Conservation (phyloP, 2,888 invertebrate genomes). For the Plagodis pulveraria region DNA sequence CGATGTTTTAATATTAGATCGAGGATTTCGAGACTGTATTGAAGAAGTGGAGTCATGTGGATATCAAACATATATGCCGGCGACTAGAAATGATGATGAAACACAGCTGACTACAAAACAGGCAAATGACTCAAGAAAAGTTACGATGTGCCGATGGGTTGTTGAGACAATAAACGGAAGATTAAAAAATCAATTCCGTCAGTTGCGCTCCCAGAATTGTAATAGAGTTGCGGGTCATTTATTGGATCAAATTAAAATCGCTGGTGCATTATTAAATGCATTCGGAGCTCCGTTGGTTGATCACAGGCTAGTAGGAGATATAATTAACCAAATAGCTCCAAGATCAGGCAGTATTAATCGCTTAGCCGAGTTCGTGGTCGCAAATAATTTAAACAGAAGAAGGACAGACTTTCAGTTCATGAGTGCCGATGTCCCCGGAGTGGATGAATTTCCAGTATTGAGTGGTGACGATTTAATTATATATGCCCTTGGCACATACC, state of each 20-base stretch:
- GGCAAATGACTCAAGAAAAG: neutral
- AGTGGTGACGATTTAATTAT: neutral
- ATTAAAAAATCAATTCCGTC: neutral
- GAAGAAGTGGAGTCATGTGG: neutral
- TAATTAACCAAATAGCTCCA: neutral
- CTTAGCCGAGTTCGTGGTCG: neutral
- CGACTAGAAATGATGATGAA: neutral
- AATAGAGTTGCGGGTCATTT: neutral
- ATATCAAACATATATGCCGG: neutral
- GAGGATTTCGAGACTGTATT: neutral
- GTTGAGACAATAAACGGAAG: neutral
- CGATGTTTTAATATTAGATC: neutral
- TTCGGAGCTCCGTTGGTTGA: neutral
- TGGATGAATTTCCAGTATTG: neutral
- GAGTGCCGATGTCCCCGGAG: neutral
- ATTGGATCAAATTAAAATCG: neutral
- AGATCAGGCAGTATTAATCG: neutral
- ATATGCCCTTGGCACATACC: slow-evolving; percentile 2
- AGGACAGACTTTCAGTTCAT: slow-evolving; percentile 1
- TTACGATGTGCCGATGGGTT: slow-evolving; percentile 1
- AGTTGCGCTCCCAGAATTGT: slow-evolving; percentile 7
- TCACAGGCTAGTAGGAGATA: slow-evolving; percentile 4
- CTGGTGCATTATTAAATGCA: neutral
- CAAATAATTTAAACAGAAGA: neutral
- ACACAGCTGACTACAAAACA: neutral